phyloP scores from a whole-genome alignment of 2,888 invertebrate species.

The Globia sparganii region DNA sequence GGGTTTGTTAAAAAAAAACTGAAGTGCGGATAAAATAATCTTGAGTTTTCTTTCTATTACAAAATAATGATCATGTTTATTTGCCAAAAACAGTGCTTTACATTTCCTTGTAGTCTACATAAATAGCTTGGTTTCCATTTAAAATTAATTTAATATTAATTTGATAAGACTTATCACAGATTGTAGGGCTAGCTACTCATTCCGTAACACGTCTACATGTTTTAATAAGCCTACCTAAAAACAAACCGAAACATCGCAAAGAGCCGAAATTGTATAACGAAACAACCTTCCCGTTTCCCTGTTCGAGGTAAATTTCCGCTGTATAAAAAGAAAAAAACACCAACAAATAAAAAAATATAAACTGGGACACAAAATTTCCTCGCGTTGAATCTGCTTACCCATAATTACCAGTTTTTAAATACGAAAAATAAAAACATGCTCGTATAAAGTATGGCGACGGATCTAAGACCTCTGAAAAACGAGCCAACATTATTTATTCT shows the following conservation, averaged over 20 bases:
- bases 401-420: slow-evolving; percentile 87
- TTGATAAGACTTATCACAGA: background rate
- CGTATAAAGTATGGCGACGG: slow-evolving; percentile 81
- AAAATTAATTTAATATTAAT: background rate
- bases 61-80: background rate
- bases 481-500: slow-evolving; percentile 87
- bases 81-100: background rate
- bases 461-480: slow-evolving; percentile 88
- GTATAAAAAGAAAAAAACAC: slow-evolving; percentile 60
- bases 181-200: background rate
- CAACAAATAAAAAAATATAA: slow-evolving; percentile 65
- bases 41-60: background rate
- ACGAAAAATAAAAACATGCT: slow-evolving; percentile 83
- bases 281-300: slow-evolving; percentile 18
- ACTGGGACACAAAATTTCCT: slow-evolving; percentile 69
- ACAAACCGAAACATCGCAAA: slow-evolving; percentile 7
- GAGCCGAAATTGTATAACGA: slow-evolving; percentile 14
- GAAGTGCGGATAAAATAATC: background rate
- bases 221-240: background rate
- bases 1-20: too few species aligned
- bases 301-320: slow-evolving; percentile 31
- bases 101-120: background rate
- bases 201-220: background rate
- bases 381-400: slow-evolving; percentile 80
- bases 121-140: background rate